Percentiles rank a stretch among this genome's conserved stretches.
Evolutionary conservation across 2,797 vertebrate genomes (phyloP).

Genomic region (Enteromius anoplus): DNA sequence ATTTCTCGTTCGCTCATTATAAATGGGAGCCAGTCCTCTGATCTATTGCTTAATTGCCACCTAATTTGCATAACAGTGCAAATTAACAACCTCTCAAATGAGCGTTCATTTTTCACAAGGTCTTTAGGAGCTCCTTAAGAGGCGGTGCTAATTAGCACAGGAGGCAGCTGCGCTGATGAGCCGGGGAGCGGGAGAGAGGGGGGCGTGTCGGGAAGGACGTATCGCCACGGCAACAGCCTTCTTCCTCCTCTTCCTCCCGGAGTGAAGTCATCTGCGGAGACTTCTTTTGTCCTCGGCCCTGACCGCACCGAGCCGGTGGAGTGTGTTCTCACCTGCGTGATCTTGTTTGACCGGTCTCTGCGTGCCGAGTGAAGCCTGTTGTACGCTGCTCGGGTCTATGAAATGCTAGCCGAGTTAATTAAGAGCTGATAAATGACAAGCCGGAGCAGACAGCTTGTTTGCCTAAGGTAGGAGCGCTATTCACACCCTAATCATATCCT

Average conservation of each 20-base stretch:
- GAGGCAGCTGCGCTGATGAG: constrained; percentile 84
- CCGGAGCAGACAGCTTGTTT: constrained; percentile 71
- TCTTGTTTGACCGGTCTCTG: constrained; percentile 24
- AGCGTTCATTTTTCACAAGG: constrained; percentile 89
- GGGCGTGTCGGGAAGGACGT: constrained; percentile 42
- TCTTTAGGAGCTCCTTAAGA: constrained; percentile 90
- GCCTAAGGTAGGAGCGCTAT: constrained; percentile 75
- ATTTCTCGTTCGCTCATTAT: constrained; percentile 83
- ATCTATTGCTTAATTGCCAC: constrained; percentile 87
- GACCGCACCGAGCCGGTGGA: neutral
- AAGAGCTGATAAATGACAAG: constrained; percentile 77
- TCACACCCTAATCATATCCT: constrained; percentile 73
- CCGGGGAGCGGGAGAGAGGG: constrained; percentile 67
- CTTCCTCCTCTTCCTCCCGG: constrained; percentile 60
- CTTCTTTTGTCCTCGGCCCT: constrained; percentile 36
- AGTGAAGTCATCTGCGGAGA: constrained; percentile 35
- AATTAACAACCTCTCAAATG: constrained; percentile 89
- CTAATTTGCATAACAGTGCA: constrained; percentile 90
- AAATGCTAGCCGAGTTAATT: constrained; percentile 71
- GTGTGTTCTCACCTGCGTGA: constrained; percentile 42
- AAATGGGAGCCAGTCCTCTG: constrained; percentile 84
- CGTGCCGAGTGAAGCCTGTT: constrained; percentile 38
- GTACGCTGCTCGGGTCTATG: constrained; percentile 56
- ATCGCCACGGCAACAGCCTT: constrained; percentile 32
- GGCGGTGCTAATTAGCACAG: constrained; percentile 84